Evolutionary conservation across 2,797 vertebrate genomes (phyloP).

Genomic region (Hafferia zeledoni): DNA sequence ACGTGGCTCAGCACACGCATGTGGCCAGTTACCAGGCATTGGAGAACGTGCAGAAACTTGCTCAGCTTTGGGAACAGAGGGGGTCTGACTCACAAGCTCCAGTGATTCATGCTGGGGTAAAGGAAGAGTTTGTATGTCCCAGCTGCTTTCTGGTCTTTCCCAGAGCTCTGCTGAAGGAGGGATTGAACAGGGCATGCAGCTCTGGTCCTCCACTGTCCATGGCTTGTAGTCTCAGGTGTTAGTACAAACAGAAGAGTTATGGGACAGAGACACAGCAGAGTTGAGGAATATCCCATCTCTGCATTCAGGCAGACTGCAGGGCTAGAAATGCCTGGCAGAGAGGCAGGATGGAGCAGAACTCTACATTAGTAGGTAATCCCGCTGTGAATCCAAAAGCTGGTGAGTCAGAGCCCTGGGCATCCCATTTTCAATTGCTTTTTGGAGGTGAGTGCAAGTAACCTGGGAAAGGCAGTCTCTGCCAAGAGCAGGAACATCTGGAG

Average conservation of each 20-base stretch:
- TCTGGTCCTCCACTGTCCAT: not conserved
- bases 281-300: not conserved
- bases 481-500: slow-evolving; percentile 30
- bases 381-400: not conserved
- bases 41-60: not conserved
- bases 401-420: slow-evolving; percentile 11
- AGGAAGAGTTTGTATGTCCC: slow-evolving; percentile 9
- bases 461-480: slow-evolving; percentile 3
- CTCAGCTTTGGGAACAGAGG: not conserved
- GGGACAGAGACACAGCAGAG: not conserved
- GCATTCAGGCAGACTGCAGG: not conserved
- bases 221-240: not conserved
- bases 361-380: not conserved
- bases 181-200: not conserved
- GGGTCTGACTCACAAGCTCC: slow-evolving; percentile 51
- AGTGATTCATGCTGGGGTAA: slow-evolving; percentile 56
- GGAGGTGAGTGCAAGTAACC: not conserved
- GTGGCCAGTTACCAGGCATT: not conserved
- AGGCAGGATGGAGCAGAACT: not conserved
- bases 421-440: not conserved
- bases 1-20: not conserved
- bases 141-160: not conserved
- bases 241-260: not conserved
- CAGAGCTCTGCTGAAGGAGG: not conserved
- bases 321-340: not conserved